Evolutionary conservation across 1,140 invertebrate species (phyloP).

Genomic region (Lucilia sericata): DNA sequence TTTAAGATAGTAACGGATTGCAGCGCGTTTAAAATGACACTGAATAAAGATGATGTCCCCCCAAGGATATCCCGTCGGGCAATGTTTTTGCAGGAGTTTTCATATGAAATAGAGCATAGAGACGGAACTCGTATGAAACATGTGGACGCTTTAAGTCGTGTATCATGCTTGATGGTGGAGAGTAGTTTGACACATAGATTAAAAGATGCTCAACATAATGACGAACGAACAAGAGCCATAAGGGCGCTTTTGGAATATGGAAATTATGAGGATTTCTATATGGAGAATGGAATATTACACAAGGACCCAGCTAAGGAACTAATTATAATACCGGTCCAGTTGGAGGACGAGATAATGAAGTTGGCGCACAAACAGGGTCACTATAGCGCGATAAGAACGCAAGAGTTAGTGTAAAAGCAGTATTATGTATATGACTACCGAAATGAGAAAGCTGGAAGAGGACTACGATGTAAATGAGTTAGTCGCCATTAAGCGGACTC

Average conservation of each 20-base stretch:
- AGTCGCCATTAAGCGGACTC: constrained; percentile 65
- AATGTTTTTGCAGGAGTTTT: neutral
- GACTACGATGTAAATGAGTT: constrained; percentile 60
- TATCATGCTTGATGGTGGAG: constrained; percentile 26
- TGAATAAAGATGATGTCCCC: neutral
- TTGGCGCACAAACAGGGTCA: neutral
- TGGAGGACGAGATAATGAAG: neutral
- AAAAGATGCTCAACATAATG: neutral
- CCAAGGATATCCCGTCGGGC: neutral
- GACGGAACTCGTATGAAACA: neutral
- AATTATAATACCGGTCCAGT: no score
- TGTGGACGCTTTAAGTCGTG: neutral
- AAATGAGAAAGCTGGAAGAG: constrained; percentile 52
- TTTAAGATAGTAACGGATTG: constrained; percentile 51
- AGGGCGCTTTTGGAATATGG: no score
- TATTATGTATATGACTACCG: constrained; percentile 51
- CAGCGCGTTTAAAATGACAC: constrained; percentile 52
- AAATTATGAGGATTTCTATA: no score
- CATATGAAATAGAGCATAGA: constrained; percentile 8
- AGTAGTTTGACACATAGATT: constrained; percentile 44
- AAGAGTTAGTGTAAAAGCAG: neutral
- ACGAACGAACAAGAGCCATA: neutral
- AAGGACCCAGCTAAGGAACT: no score
- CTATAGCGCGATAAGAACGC: neutral
- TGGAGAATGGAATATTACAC: no score